Percentiles rank a stretch among this genome's conserved stretches.
phyloP scores from a whole-genome alignment of 2,888 invertebrate species.

The Apoderus coryli region DNA sequence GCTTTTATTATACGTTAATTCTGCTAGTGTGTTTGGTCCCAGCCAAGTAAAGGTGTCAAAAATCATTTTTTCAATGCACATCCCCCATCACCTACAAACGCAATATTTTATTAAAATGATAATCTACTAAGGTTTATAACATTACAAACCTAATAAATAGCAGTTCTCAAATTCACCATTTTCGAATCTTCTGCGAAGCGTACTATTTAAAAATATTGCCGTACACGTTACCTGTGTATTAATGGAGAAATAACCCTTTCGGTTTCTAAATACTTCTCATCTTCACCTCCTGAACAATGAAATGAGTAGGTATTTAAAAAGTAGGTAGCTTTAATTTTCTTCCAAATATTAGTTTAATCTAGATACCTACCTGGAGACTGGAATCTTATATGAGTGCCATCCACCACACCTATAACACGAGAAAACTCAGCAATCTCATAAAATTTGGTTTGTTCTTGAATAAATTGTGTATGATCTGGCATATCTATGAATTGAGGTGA shows the following conservation, averaged over 20 bases:
- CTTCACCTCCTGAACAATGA: slow-evolving; percentile 17
- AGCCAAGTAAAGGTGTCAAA: slow-evolving; percentile 16
- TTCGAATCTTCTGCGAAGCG: slow-evolving; percentile 4
- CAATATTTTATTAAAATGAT: too few relatives aligned
- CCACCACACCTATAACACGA: slow-evolving; percentile 6
- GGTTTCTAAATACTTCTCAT: slow-evolving; percentile 20
- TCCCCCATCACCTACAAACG: slow-evolving; percentile 15
- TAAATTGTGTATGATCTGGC: too few relatives aligned
- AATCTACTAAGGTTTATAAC: too few relatives aligned
- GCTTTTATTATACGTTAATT: slow-evolving; percentile 18
- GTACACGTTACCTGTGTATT: slow-evolving; percentile 21
- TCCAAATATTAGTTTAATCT: too few relatives aligned
- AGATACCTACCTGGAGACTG: slow-evolving; percentile 8
- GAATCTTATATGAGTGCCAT: slow-evolving; percentile 6
- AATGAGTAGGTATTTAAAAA: too few relatives aligned
- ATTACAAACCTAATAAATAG: slow-evolving; percentile 9
- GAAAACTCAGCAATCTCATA: slow-evolving; percentile 3
- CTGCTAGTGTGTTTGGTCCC: slow-evolving; percentile 13
- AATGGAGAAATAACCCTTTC: slow-evolving; percentile 21
- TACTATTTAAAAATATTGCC: too few relatives aligned
- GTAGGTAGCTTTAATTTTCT: too few relatives aligned
- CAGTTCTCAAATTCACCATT: slow-evolving; percentile 2
- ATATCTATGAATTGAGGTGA: too few relatives aligned
- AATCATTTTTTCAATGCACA: slow-evolving; percentile 12
- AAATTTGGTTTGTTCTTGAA: too few relatives aligned